Evolutionary conservation across 2,888 invertebrate species (phyloP).

Genomic region (Poecilobothrus nobilitatus): DNA sequence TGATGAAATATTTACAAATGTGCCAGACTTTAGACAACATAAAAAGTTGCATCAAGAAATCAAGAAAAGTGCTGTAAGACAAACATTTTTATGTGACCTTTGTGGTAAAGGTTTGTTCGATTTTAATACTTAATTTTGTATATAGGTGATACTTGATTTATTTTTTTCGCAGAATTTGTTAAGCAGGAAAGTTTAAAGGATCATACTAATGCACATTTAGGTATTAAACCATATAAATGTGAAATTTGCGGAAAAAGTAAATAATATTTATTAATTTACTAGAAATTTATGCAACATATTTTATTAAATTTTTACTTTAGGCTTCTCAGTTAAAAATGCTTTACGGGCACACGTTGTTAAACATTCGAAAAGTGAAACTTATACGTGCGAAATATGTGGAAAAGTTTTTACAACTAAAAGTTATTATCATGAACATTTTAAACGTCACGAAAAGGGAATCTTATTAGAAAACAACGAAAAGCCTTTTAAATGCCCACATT

Average conservation of each 20-base stretch:
- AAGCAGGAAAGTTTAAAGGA: neutral
- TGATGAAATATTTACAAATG: neutral
- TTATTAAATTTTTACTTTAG: neutral
- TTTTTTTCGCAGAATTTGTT: neutral
- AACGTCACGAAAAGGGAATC: neutral
- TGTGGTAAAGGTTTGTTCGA: neutral
- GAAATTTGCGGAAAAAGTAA: slow-evolving; percentile 3
- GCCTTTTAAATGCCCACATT: slow-evolving; percentile 11
- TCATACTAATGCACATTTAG: neutral
- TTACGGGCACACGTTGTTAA: neutral
- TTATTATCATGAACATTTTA: neutral
- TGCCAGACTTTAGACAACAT: neutral
- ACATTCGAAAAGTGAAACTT: neutral
- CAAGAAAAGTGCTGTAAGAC: neutral
- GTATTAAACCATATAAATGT: neutral
- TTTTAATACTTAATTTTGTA: neutral
- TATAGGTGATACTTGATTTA: too few species aligned
- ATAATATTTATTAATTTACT: neutral
- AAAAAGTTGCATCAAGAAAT: neutral
- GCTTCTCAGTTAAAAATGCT: neutral
- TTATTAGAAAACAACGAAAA: neutral
- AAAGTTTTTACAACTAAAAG: neutral
- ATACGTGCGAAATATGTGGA: neutral
- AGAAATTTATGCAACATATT: neutral
- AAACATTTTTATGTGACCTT: neutral